These are phyloP conservation scores for Ophioninae sp. DNA, from an alignment of 2,888 invertebrate genomes.

Conservation along the genomic window DNA sequence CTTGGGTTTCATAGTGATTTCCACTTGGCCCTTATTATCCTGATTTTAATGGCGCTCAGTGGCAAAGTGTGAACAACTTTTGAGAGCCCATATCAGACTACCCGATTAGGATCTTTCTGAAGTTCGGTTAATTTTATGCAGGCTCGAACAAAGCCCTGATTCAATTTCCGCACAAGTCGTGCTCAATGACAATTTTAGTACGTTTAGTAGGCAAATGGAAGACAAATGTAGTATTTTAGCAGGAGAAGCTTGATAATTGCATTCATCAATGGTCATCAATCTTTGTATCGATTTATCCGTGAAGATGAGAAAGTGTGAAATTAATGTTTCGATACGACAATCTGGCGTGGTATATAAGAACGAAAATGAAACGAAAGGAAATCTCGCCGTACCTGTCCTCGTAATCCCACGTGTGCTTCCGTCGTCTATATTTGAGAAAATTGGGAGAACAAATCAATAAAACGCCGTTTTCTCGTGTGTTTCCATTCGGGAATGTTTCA, in stretches of 20 bases:
- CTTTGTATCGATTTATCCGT: background rate
- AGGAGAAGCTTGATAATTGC: background rate
- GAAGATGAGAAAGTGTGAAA: background rate
- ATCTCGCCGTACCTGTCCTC: constrained; percentile 82
- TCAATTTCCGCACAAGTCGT: background rate
- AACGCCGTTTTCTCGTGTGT: constrained; percentile 42
- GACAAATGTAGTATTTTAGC: background rate
- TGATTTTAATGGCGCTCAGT: too few relatives aligned
- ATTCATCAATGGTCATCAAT: too few relatives aligned
- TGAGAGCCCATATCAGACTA: too few relatives aligned
- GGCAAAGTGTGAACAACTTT: too few relatives aligned
- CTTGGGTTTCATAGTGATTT: too few relatives aligned
- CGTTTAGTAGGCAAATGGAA: background rate
- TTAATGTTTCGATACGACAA: background rate
- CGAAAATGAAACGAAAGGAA: constrained; percentile 48
- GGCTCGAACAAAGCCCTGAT: too few relatives aligned
- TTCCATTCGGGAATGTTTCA: constrained; percentile 16
- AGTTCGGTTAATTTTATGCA: too few relatives aligned
- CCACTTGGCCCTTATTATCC: too few relatives aligned
- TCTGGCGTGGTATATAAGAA: constrained; percentile 14
- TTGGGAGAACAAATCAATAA: constrained; percentile 65
- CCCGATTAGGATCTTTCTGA: too few relatives aligned
- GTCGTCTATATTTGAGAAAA: constrained; percentile 80
- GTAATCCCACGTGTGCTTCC: constrained; percentile 83
- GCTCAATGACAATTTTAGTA: background rate